Percentiles rank a stretch among this genome's conserved stretches.
Evolutionary conservation across 2,113 vertebrate species (phyloP).

Genomic region (rat (Rattus norvegicus)): GRCr8 NC_086020.1:45283501-45284000

Average conservation of each 20-base stretch:
- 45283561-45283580: constrained; percentile 67
- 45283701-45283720: constrained; percentile 52
- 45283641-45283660: constrained; percentile 43
- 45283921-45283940: constrained; percentile 28
- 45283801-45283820: constrained; percentile 68
- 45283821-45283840: constrained; percentile 57
- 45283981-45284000: neutral
- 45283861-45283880: constrained; percentile 33
- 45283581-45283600: constrained; percentile 40
- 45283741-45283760: neutral
- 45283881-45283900: neutral
- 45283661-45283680: neutral
- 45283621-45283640: neutral
- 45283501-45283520: constrained; percentile 53
- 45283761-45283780: constrained; percentile 46
- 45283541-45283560: constrained; percentile 57
- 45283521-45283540: constrained; percentile 64
- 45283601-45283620: constrained; percentile 51
- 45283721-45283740: neutral
- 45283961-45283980: constrained; percentile 59
- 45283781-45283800: constrained; percentile 74
- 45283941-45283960: constrained; percentile 62
- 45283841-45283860: constrained; percentile 57
- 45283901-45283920: constrained; percentile 41
- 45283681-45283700: neutral